Percentiles rank a stretch among this genome's conserved stretches.
Conservation (phyloP, 2,113 vertebrate species). For the Etheostoma cragini region DNA sequence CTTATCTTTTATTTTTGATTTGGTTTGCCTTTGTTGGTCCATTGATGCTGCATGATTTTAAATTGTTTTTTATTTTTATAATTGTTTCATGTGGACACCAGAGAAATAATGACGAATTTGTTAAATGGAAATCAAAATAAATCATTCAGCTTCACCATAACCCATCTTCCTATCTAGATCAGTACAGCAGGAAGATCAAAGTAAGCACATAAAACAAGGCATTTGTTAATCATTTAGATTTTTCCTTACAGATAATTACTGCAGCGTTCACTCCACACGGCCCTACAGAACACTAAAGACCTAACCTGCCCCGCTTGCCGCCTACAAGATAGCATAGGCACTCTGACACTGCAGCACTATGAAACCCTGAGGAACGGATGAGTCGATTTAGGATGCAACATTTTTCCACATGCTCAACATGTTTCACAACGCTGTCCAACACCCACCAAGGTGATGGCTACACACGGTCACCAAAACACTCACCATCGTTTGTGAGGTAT, state of each 20-base stretch:
- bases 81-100: background rate
- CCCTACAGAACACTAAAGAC: slow-evolving; percentile 24
- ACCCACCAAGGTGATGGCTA: slow-evolving; percentile 49
- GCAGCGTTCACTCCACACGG: background rate
- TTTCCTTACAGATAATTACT: background rate
- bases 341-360: slow-evolving; percentile 15
- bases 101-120: background rate
- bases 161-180: background rate
- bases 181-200: background rate
- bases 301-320: slow-evolving; percentile 8
- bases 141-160: background rate
- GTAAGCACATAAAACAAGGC: background rate
- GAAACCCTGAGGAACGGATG: slow-evolving; percentile 31
- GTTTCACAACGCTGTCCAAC: slow-evolving; percentile 24
- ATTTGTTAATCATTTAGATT: background rate
- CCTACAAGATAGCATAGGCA: slow-evolving; percentile 47
- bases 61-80: background rate
- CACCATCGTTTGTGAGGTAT: background rate
- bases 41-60: background rate
- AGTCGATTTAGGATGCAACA: slow-evolving; percentile 42
- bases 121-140: background rate
- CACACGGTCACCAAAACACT: slow-evolving; percentile 37
- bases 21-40: background rate
- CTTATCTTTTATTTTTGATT: background rate
- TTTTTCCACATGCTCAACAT: slow-evolving; percentile 38